A percentile compares a stretch with the other conserved stretches of the same genome.
Evolutionary conservation across 2,797 vertebrate genomes (phyloP).

Genomic region (Hafferia zeledoni): DNA sequence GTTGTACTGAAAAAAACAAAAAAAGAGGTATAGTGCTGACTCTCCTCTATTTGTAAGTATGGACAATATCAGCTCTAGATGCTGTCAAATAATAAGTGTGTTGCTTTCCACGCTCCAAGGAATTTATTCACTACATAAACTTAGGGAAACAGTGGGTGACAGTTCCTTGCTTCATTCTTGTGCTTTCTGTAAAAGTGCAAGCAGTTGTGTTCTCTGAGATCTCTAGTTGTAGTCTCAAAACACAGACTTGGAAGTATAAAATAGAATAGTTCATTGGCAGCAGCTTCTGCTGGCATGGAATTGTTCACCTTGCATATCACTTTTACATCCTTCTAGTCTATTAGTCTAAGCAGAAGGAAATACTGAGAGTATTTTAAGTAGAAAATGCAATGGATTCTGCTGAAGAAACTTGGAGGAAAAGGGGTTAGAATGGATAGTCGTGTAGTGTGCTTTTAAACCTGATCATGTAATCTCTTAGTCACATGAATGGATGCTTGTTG

Average conservation of each 20-base stretch:
- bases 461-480: background rate
- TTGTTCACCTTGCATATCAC: background rate
- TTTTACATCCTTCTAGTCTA: background rate
- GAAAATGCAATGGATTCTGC: background rate
- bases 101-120: background rate
- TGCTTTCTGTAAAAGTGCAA: background rate
- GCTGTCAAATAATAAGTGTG: background rate
- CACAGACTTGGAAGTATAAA: background rate
- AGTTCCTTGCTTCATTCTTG: background rate
- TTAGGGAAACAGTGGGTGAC: background rate
- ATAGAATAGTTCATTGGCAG: background rate
- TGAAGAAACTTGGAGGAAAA: background rate
- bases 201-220: background rate
- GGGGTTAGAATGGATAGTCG: background rate
- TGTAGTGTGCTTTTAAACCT: background rate
- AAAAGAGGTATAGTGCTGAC: background rate
- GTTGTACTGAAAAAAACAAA: background rate
- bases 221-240: background rate
- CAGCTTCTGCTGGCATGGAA: background rate
- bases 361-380: background rate
- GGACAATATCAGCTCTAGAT: background rate
- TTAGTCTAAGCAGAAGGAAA: background rate
- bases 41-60: background rate
- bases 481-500: background rate
- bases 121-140: background rate